Conservation (phyloP, 2,888 invertebrate species). For the Meganola albula region DNA sequence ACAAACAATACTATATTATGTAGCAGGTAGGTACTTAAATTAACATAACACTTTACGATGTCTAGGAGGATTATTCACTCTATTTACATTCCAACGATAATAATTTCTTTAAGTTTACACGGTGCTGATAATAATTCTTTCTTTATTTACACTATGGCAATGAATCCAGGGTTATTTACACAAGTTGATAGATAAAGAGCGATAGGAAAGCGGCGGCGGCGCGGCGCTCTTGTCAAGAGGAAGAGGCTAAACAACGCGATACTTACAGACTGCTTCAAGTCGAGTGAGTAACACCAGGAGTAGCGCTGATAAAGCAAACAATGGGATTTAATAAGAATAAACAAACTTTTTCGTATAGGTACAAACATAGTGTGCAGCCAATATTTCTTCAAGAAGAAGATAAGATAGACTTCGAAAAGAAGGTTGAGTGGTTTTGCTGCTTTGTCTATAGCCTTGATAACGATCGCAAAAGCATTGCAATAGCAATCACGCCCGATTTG, state of each 20-base stretch:
- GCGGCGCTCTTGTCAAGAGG: constrained; percentile 61
- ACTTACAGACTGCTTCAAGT: constrained; percentile 48
- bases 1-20: no score
- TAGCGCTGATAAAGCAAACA: constrained; percentile 48
- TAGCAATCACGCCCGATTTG: no score
- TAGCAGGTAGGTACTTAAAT: no score
- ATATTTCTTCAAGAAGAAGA: no score
- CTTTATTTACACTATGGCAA: constrained; percentile 61
- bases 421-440: no score
- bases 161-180: constrained; percentile 60
- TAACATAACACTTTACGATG: constrained; percentile 12
- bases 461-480: no score
- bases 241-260: constrained; percentile 64
- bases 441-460: no score
- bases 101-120: constrained; percentile 58
- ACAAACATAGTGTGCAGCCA: no score
- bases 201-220: constrained; percentile 56
- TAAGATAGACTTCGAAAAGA: no score
- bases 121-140: constrained; percentile 59
- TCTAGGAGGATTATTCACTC: constrained; percentile 39
- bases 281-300: constrained; percentile 61
- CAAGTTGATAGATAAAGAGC: constrained; percentile 66
- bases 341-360: no score
- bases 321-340: no score
- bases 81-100: constrained; percentile 48